Conservation (phyloP, 1,140 invertebrate genomes). For the Bombyx mori region DNA sequence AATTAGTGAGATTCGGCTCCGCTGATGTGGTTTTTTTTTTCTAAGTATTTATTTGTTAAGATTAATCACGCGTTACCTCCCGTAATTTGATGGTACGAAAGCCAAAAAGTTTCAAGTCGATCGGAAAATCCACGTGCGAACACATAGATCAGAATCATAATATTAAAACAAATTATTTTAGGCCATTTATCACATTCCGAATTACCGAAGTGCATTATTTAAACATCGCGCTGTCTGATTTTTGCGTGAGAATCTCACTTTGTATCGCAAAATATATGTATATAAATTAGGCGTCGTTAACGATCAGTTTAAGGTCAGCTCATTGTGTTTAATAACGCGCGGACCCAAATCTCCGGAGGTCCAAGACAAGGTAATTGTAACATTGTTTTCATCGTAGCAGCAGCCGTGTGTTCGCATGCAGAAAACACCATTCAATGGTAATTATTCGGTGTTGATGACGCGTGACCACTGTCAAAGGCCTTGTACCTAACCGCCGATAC, state of each 20-base stretch:
- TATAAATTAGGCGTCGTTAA: constrained; percentile 45
- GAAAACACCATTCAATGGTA: constrained; percentile 32
- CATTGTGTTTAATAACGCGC: constrained; percentile 47
- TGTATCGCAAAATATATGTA: constrained; percentile 51
- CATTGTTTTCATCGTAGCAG: constrained; percentile 21
- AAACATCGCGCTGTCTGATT: neutral
- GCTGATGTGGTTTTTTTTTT: too few species aligned
- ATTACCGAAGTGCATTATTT: too few species aligned
- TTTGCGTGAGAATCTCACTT: constrained; percentile 49
- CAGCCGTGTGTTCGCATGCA: constrained; percentile 4
- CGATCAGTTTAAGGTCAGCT: constrained; percentile 48
- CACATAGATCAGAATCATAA: too few species aligned
- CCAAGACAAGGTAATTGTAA: constrained; percentile 61
- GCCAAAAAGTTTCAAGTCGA: too few species aligned
- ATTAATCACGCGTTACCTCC: too few species aligned
- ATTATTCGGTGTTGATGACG: constrained; percentile 43
- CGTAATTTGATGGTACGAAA: too few species aligned
- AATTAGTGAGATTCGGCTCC: too few species aligned
- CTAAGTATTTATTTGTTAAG: too few species aligned
- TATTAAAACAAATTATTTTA: too few species aligned
- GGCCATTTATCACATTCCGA: too few species aligned
- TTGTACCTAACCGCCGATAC: constrained; percentile 32
- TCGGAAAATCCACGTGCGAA: too few species aligned
- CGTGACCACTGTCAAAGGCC: constrained; percentile 36
- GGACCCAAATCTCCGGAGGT: constrained; percentile 32